A percentile compares a stretch with the other conserved stretches of the same genome.
phyloP scores from a whole-genome alignment of 2,888 invertebrate genomes.

The Bibio marci region DNA sequence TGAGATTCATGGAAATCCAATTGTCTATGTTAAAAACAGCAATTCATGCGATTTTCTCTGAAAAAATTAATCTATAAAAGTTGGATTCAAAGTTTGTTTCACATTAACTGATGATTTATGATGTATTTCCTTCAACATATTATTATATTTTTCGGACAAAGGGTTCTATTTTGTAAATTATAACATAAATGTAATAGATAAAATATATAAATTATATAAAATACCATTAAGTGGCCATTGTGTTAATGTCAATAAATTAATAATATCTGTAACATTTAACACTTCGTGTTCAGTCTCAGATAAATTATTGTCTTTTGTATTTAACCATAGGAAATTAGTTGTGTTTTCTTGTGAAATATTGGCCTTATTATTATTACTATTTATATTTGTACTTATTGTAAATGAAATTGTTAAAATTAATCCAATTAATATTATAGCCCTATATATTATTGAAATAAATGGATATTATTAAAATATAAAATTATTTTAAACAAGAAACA shows the following conservation, averaged over 20 bases:
- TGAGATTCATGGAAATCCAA: too few relatives aligned
- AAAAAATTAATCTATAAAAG: too few relatives aligned
- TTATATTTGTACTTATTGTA: constrained; percentile 1
- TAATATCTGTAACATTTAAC: constrained; percentile 15
- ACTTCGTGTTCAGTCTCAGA: constrained; percentile 8
- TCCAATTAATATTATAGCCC: constrained; percentile 11
- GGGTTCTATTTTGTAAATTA: too few relatives aligned
- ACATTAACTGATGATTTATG: too few relatives aligned
- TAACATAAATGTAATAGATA: too few relatives aligned
- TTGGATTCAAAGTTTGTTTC: too few relatives aligned
- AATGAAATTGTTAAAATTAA: constrained; percentile 12
- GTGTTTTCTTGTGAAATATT: background rate
- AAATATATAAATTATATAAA: too few relatives aligned
- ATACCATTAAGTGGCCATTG: constrained; percentile 1
- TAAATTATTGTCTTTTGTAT: constrained; percentile 6
- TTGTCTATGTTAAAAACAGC: too few relatives aligned
- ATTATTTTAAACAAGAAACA: background rate
- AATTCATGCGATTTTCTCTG: too few relatives aligned
- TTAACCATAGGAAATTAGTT: constrained; percentile 8
- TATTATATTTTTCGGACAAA: too few relatives aligned
- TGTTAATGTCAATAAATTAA: background rate
- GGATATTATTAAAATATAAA: background rate
- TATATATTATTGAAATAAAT: constrained; percentile 5
- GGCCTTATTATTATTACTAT: background rate
- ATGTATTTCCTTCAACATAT: too few relatives aligned